Evolutionary conservation across 2,113 vertebrate genomes (phyloP), one percentile per base, ranked within the genome.

Genomic region (Gambusia affinis): DNA sequence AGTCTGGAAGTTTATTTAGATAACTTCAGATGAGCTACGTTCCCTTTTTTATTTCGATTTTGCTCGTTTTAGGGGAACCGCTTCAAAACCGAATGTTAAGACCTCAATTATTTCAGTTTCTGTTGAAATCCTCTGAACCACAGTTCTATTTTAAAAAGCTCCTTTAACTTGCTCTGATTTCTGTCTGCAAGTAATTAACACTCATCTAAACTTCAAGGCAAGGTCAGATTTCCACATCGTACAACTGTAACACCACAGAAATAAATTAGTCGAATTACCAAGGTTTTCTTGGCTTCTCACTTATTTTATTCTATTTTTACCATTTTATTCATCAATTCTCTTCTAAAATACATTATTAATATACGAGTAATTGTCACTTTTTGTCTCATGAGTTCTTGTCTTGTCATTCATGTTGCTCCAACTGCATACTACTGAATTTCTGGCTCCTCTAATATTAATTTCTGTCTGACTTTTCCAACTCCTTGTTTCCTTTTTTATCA

Each of bases 111-210:
- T n/a, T 57, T 57, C 22, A 24, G 24, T n/a, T 57, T 57, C 51
- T 57, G 51, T 57, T 24, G 24, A 57, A 57, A 6, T n/a, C 51
- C 51, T 57, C 51, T 57, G 51, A 57, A 57, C 51, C 24, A 24
- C n/a, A 57, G 51, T 57, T 57, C 24, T 57, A n/a, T 57, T 57
- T n/a, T 57, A 10, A 57, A 57, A 57, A 57, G 51, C 51, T 57
- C 7, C 51, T 57, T 57, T 57, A 57, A 57, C 17, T 57, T 57
- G 51, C 24, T 57, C 51, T 57, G 51, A 8, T 57, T 57, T n/a
- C 51, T 57, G 51, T 54, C 51, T 54, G 51, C 51, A 54, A 54
- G 51, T 54, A 57, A 57, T 57, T 57, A 57, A 57, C 51, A 57
- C 51, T 57, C 22, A 22, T 57, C 24, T n/a, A 3, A 57, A 57